Conservation (phyloP, 2,113 vertebrate species). For the Nicator chloris region DNA sequence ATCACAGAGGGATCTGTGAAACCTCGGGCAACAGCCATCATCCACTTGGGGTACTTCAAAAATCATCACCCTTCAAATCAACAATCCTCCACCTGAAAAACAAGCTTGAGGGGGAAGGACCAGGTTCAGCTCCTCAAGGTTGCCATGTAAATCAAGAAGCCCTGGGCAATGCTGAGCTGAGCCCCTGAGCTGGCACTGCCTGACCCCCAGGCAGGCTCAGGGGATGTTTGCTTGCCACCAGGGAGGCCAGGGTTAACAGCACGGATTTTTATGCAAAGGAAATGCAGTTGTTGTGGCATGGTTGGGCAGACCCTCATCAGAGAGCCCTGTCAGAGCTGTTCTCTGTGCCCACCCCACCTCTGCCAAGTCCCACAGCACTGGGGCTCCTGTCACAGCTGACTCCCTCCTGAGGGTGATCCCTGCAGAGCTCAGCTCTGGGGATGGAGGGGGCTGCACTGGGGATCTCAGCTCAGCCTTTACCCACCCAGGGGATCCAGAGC, state of each 20-base stretch:
- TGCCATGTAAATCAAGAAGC: not conserved
- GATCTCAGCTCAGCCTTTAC: not conserved
- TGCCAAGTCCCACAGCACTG: not conserved
- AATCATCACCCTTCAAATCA: not conserved
- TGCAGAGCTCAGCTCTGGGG: not conserved
- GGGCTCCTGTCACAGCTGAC: not conserved
- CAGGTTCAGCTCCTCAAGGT: not conserved
- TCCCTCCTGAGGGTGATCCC: not conserved
- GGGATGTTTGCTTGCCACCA: not conserved
- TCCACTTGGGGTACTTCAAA: not conserved
- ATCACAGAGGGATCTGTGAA: not conserved
- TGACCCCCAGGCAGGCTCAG: not conserved
- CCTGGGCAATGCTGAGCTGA: not conserved
- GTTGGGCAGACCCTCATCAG: not conserved
- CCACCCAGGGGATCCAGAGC: not conserved
- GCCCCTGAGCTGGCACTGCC: not conserved
- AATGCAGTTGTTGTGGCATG: not conserved
- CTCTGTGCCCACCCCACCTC: not conserved
- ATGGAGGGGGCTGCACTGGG: rapidly evolving
- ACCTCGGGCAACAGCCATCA: not conserved
- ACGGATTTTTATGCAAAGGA: not conserved
- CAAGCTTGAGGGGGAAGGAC: not conserved
- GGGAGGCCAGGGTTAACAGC: not conserved
- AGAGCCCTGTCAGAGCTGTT: not conserved
- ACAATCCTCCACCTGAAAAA: not conserved